Base-by-base conservation (phyloP, 1,140 invertebrate species). In the Leptinotarsa lineolata region DNA sequence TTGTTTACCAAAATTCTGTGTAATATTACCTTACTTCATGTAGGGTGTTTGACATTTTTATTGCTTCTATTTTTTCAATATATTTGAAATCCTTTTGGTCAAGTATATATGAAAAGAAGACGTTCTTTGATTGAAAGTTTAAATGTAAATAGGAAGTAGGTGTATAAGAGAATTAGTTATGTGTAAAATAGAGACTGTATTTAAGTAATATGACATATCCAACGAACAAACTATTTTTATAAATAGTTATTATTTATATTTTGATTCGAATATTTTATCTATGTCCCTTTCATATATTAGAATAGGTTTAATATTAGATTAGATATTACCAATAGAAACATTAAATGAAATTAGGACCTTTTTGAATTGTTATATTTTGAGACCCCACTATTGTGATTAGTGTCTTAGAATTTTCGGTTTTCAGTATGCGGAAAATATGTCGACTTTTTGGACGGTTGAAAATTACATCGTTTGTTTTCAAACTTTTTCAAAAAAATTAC, bases 221-320 rank as follows among this genome's bases (percentile, higher is more conserved):
- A 69, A 69, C 68, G 46, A 69, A 69, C 48, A 58, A 69, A 15
- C 12, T 48, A 54, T 54, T 54, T 54, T 54, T 21, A n/a, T n/a
- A 45, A 69, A 21, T 59, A 69, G 54, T 39, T 16, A 59, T 58
- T 69, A 69, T 69, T 69, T 69, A 69, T 69, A 69, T 69, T 20
- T 54, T 59, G 48, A 54, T 54, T 39, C 30, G 6, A 54, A 18
- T 54, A 54, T 54, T 54, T 54, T 54, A 15, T 54, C 48, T 54
- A 54, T 54, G 15, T n/a, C 6, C 48, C n/a, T 54, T 39, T 39
- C 11, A 39, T 39, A 39, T 39, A 39, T 39, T 8, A 39, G 30
- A 39, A 39, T 39, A 39, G 30, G 8, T 11, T 39, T 39, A 39
- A 39, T 39, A 39, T 11, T 39, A 39, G 30, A 0, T 39, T 39